Evolutionary conservation across 1,140 invertebrate species (phyloP), one percentile per base, ranked within the genome.

Genomic region (Parasteatoda tepidariorum): DNA sequence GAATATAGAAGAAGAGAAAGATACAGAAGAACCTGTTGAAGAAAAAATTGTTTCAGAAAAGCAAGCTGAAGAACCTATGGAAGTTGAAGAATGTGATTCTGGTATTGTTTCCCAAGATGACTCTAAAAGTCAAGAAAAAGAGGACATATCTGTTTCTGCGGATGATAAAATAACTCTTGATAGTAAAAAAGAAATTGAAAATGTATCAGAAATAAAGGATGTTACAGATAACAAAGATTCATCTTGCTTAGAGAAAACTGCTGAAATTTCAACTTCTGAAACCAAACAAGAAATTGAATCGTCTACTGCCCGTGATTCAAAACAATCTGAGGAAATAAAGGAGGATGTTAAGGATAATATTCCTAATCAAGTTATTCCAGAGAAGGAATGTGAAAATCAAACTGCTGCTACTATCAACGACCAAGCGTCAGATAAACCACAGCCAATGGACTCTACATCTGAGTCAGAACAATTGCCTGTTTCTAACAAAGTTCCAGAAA

Each of bases 11-110:
- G 30, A 62, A 6, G 30, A 74, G 26, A 34, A 33, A 22, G 22
- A 3, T 30, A 1, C 31, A 24, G 64, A 67, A 4, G n/a, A n/a
- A n/a, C n/a, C n/a, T n/a, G n/a, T n/a, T n/a, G n/a, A n/a, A n/a
- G n/a, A n/a, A n/a, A n/a, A n/a, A n/a, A n/a, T n/a, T n/a, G n/a
- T n/a, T n/a, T n/a, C n/a, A n/a, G 24, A 75, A 22, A 62, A 84
- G 24, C 5, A 26, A n/a, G 13, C 26, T 22, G 82, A 74, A 54
- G 75, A 76, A 59, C 64, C 64, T 13, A 79, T 78, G 83, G 83
- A 84, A 73, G 38, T 78, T 5, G 83, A 84, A 64, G 73, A 57
- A 34, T 24, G 31, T 6, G 73, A 84, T 54, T 55, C 48, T 0
- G 15, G 33, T 74, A 15, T 30, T n/a, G 61, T 59, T 26, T 28